A percentile compares a stretch with the other conserved stretches of the same genome.
These are phyloP conservation scores for Limnephilus rhombicus DNA, from an alignment of 2,888 invertebrate species.

Conservation along the genomic window DNA sequence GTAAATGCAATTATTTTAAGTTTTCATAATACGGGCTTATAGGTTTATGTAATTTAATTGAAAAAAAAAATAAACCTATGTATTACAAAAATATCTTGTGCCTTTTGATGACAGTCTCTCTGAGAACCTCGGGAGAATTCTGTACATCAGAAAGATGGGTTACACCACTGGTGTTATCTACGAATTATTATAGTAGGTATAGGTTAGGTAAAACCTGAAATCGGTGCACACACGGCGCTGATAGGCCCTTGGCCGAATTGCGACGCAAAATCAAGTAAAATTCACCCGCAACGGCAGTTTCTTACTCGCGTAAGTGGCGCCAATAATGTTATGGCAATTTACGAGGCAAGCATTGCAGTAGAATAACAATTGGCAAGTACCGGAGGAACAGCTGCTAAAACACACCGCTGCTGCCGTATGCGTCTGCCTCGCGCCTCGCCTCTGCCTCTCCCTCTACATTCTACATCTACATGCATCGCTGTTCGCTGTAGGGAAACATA, in stretches of 20 bases:
- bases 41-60: too few species aligned
- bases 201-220: not conserved
- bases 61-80: too few species aligned
- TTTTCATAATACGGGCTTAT: too few species aligned
- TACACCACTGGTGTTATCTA: not conserved
- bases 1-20: too few species aligned
- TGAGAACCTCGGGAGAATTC: too few species aligned
- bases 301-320: slow-evolving; percentile 51
- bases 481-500: not conserved
- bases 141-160: too few species aligned
- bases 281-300: not conserved
- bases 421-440: not conserved
- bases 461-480: not conserved
- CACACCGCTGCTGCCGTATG: not conserved
- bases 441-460: too few species aligned
- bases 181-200: not conserved
- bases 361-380: slow-evolving; percentile 49
- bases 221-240: not conserved
- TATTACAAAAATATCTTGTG: too few species aligned
- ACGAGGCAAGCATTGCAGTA: slow-evolving; percentile 49
- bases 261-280: slow-evolving; percentile 6
- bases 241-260: not conserved
- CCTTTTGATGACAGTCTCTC: too few species aligned
- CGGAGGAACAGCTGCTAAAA: slow-evolving; percentile 27
- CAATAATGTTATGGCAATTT: slow-evolving; percentile 50